These are phyloP conservation scores for Lophotis ruficrista DNA, from an alignment of 2,113 vertebrate genomes.

Conservation along the genomic window DNA sequence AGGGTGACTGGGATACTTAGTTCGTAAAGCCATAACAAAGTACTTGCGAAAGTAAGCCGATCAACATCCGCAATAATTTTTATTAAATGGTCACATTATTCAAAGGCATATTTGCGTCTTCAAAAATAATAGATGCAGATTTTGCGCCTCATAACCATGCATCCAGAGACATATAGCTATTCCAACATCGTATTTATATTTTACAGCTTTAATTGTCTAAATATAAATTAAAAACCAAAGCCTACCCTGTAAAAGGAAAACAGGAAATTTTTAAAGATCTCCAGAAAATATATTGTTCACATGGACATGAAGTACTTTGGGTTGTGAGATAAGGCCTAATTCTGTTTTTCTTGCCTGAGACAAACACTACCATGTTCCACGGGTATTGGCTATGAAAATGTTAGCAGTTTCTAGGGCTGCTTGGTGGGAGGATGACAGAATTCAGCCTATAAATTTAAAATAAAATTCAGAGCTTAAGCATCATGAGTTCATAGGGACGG, in stretches of 20 bases:
- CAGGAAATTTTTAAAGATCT: background rate
- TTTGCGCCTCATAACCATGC: background rate
- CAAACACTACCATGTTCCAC: background rate
- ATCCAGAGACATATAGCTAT: background rate
- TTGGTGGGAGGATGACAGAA: background rate
- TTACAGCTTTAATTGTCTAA: background rate
- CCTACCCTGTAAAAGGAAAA: background rate
- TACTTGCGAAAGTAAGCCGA: background rate
- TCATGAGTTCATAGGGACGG: background rate
- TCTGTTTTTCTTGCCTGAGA: background rate
- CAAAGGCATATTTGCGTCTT: background rate
- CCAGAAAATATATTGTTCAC: background rate
- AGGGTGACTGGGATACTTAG: background rate
- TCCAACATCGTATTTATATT: background rate
- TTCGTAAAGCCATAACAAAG: background rate
- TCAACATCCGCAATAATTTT: background rate
- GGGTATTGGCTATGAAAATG: background rate
- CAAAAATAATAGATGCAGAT: background rate
- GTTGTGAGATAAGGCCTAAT: background rate
- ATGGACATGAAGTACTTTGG: background rate
- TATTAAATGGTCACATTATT: background rate
- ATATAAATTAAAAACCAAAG: background rate
- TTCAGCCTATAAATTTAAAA: background rate
- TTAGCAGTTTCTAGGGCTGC: background rate
- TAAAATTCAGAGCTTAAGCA: background rate